Evolutionary conservation across 2,888 invertebrate genomes (phyloP), one percentile per base, ranked within the genome.

Genomic region (Furcula furcula): DNA sequence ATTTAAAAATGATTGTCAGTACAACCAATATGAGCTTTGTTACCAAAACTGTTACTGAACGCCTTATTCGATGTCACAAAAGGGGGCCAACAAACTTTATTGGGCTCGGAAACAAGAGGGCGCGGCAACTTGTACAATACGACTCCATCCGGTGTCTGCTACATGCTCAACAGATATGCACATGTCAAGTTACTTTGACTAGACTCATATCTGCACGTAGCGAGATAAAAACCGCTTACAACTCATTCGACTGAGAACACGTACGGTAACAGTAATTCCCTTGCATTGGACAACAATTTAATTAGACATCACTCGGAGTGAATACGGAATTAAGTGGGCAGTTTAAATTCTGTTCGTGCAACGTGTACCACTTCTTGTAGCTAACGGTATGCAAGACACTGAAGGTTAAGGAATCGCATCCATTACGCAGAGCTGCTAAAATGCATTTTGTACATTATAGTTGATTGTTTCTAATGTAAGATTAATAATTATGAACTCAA

Each of bases 51-150:
- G 45, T 40, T 33, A 32, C 31, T 31, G 34, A 27, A 38, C 36
- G 34, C 15, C 29, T 34, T 34, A 42, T 23, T 43, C 12, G 32
- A 23, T 37, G 13, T 21, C 32, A 33, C 28, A 29, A 23, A 48
- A 47, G 31, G 35, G 39, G 49, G 36, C 42, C 34, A 45, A 53
- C 49, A 47, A 55, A 52, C 36, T 33, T 40, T 44, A 18, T 41
- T 42, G 46, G 22, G 32, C 34, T 46, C 59, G 76, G 78, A 78
- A 73, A 64, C 61, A 35, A 45, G 52, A 63, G 61, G 76, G 80
- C 50, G 71, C 64, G 76, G 61, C 57, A 38, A 37, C 55, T 71
- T 73, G 69, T 75, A 76, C 75, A 80, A 74, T 73, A 64, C 55
- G 45, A 34, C 56, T 49, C 51, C 65, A 73, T 76, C 80, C 77